These are phyloP conservation scores for Pyrrhosoma nymphula DNA, from an alignment of 2,888 invertebrate species.

Conservation along the genomic window DNA sequence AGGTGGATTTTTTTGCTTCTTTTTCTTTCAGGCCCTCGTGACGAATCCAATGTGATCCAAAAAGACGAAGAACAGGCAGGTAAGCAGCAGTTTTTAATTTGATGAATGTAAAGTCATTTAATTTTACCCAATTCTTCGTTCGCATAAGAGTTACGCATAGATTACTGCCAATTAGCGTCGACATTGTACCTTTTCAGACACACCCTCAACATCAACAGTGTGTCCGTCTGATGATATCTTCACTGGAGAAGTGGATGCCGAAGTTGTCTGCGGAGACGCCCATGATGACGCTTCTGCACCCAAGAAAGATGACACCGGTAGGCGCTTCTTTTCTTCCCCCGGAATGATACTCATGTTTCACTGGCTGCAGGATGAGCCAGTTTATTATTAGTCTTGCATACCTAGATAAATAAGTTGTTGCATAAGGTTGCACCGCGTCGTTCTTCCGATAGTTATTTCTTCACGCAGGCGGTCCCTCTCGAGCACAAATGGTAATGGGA, in stretches of 20 bases:
- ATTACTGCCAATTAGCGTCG: not conserved
- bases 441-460: not conserved
- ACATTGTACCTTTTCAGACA: not conserved
- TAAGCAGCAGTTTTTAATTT: not conserved
- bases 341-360: too few relatives aligned
- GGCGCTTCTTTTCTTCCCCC: too few relatives aligned
- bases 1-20: not conserved
- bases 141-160: not conserved
- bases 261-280: not conserved
- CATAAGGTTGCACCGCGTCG: not conserved
- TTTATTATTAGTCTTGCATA: not conserved
- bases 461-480: not conserved
- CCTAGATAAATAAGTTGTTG: not conserved
- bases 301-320: not conserved
- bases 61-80: constrained; percentile 40
- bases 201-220: not conserved
- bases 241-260: not conserved
- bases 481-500: not conserved
- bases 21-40: not conserved
- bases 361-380: not conserved
- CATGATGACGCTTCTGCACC: not conserved
- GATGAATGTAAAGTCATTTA: too few relatives aligned
- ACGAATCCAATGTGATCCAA: constrained; percentile 14
- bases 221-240: not conserved
- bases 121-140: not conserved